phyloP scores from a whole-genome alignment of 1,140 invertebrate genomes.

The Babylonia areolata region DNA sequence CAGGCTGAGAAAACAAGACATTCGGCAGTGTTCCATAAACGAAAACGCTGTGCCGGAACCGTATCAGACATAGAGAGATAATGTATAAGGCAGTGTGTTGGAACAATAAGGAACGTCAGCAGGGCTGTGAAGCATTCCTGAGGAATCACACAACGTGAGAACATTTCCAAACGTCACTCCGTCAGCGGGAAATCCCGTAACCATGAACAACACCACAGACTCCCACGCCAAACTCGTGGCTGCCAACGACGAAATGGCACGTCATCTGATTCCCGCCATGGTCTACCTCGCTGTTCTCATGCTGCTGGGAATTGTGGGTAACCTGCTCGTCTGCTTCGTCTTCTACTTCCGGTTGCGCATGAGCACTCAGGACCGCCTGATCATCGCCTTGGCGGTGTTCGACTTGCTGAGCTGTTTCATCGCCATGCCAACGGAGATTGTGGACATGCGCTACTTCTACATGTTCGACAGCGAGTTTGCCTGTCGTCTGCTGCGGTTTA shows the following conservation, averaged over 20 bases:
- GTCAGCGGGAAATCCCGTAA: no score
- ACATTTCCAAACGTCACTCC: no score
- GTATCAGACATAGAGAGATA: no score
- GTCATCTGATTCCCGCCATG: conserved; percentile 47
- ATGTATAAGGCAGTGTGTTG: no score
- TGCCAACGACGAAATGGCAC: conserved; percentile 48
- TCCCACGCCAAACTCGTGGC: neutral
- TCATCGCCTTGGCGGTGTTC: conserved; percentile 57
- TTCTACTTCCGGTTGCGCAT: conserved; percentile 49
- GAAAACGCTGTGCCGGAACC: no score
- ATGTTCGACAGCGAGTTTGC: conserved; percentile 42
- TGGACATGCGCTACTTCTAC: conserved; percentile 50
- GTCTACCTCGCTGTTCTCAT: conserved; percentile 51
- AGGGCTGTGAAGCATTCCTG: no score
- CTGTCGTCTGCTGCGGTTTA: conserved; percentile 42
- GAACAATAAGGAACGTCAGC: no score
- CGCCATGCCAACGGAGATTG: conserved; percentile 53
- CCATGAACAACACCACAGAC: neutral
- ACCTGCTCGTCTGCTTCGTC: conserved; percentile 53
- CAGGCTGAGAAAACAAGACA: no score
- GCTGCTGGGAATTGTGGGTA: conserved; percentile 57
- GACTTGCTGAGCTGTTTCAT: conserved; percentile 58
- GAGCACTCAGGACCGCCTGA: conserved; percentile 57
- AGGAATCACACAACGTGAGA: no score
- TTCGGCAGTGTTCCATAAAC: no score